Conservation (phyloP, 2,888 invertebrate species). For the Steinernema scapterisci region DNA sequence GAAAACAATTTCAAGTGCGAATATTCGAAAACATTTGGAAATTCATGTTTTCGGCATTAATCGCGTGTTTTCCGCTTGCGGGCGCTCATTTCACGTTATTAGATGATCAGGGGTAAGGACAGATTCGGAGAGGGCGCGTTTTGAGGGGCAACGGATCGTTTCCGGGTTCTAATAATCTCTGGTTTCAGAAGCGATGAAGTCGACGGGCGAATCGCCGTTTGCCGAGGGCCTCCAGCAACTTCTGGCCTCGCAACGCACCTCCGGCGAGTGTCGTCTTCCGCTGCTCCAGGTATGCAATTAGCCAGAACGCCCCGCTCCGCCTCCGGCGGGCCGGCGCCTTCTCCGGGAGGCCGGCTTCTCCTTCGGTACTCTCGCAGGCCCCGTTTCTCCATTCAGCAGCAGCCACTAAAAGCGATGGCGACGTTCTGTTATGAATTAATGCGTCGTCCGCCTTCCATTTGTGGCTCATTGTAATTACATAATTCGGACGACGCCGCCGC, state of each 20-base stretch:
- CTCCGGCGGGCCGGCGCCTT: not conserved
- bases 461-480: not conserved
- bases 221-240: conserved; percentile 8
- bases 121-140: too few relatives aligned
- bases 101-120: too few relatives aligned
- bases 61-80: too few relatives aligned
- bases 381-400: not conserved
- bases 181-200: conserved; percentile 26
- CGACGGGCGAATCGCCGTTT: conserved; percentile 12
- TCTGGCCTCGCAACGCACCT: not conserved
- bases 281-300: conserved; percentile 28
- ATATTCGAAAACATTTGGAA: too few relatives aligned
- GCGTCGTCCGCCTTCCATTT: not conserved
- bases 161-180: not conserved
- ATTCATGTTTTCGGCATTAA: too few relatives aligned
- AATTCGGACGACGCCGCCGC: not conserved
- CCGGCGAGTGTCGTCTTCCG: not conserved
- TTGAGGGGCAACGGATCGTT: too few relatives aligned
- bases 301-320: not conserved
- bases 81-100: too few relatives aligned
- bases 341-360: not conserved
- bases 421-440: conserved; percentile 1
- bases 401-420: not conserved
- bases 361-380: not conserved
- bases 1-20: too few relatives aligned